Base-by-base conservation (phyloP, 2,888 invertebrate species). In the Rotaria macrura region DNA sequence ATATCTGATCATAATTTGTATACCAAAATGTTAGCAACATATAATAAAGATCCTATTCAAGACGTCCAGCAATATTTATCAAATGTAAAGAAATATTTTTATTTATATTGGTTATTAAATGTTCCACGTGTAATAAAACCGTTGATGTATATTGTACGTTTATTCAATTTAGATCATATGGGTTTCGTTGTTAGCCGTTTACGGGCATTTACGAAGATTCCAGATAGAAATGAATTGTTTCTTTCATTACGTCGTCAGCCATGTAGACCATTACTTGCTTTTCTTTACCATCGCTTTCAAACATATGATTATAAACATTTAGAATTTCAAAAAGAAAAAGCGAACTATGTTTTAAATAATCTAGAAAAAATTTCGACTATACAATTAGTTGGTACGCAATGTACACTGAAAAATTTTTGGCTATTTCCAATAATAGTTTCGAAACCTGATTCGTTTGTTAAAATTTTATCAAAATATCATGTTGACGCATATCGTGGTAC, bases 401-500 rank as follows among this genome's bases (percentile, higher is more conserved):
- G 89, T 2, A 84, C 87, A n/a, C 87, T 89, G 43, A 90, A 89
- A 85, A 90, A 90, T 87, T 90, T 89, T 87, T 91, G 91, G 91
- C 89, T 91, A 54, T 91, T 89, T 87, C 91, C 91, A 14, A 88
- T 91, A 79, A 57, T 91, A 34, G 89, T 90, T 88, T 90, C 91
- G 49, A 89, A 90, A 83, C 89, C 90, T 7, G 89, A 89, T 85
- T 88, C 88, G 34, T 87, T 90, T 84, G 88, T 89, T 49, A 88
- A 88, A 49, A 86, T 87, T 6, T 87, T 91, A 14, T 89, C 89
- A 87, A 87, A 89, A 5, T 87, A 90, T 83, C 91, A 91, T 9
- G 88, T 91, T 7, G 90, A 91, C 84, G 91, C 91, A 0, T 91
- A 90, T 87, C 88, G 90, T 25, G 90, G 91, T 9, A 90, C 90